phyloP scores from a whole-genome alignment of 2,113 vertebrate genomes.

The Cariama cristata region DNA sequence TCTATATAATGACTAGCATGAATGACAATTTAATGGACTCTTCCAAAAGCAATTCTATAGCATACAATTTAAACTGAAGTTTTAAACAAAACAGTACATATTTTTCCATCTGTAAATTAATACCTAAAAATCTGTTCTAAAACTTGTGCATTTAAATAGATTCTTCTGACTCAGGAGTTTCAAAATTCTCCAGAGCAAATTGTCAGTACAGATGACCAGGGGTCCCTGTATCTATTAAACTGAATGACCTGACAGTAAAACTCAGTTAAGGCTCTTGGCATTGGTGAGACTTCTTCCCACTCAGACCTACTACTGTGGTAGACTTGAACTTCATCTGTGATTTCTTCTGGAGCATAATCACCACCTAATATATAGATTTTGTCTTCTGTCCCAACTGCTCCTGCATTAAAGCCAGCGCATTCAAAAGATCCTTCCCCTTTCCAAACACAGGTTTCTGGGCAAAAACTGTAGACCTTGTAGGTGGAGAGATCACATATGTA shows the following conservation, averaged over 20 bases:
- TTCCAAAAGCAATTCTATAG: slow-evolving; percentile 23
- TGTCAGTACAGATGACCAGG: slow-evolving; percentile 81
- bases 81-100: not conserved
- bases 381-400: slow-evolving; percentile 89
- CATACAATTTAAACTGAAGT: not conserved
- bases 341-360: slow-evolving; percentile 96
- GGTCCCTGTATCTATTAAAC: slow-evolving; percentile 93
- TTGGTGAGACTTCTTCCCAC: slow-evolving; percentile 95
- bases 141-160: slow-evolving; percentile 34
- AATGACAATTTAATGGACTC: not conserved
- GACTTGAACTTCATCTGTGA: slow-evolving; percentile 96
- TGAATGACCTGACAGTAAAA: slow-evolving; percentile 96
- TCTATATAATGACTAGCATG: not conserved
- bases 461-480: slow-evolving; percentile 98
- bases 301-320: slow-evolving; percentile 91
- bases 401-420: slow-evolving; percentile 97
- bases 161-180: not conserved
- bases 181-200: slow-evolving; percentile 38
- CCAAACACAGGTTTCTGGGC: slow-evolving; percentile 93
- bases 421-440: slow-evolving; percentile 96
- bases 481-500: slow-evolving; percentile 97
- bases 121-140: slow-evolving; percentile 1
- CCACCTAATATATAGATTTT: slow-evolving; percentile 97
- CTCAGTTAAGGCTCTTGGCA: slow-evolving; percentile 94
- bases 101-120: slow-evolving; percentile 12